Evolutionary conservation across 1,140 invertebrate genomes (phyloP), one percentile per base, ranked within the genome.

Genomic region (Hesperophylax magnus): DNA sequence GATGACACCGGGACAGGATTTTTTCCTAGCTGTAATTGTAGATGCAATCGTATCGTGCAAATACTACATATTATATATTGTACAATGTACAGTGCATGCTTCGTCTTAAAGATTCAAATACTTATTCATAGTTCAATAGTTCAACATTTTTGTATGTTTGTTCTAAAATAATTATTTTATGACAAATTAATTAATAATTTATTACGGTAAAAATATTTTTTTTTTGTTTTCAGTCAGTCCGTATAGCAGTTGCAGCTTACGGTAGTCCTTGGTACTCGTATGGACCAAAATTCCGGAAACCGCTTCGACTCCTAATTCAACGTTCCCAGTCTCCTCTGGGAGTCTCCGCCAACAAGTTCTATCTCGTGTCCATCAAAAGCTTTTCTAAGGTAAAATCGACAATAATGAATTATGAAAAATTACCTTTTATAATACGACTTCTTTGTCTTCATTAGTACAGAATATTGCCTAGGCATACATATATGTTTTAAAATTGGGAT

Each of bases 211-310:
- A 17, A 17, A 3, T 18, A 3, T 54, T 5, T 20, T 1, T 11
- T 20, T 24, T 47, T 18, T 72, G n/a, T 3, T 52, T 72, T 75
- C 27, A 75, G 72, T 58, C 72, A 18, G 52, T 34, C 5, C 72
- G 72, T 14, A 75, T 75, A 22, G 72, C 53, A 24, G 72, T 27
- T 11, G 72, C 72, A 15, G 72, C 72, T 11, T 75, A 75, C n/a
- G 54, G 27, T 31, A 58, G 22, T 14, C 54, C 72, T 0, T 75
- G 72, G 72, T 58, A 75, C 15, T 27, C 14, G 5, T 75, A 75
- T 31, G 72, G 72, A 31, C 52, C 52, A 15, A 75, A 18, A 34
- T 60, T 24, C n/a, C 8, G 72, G 24, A 75, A 75, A 58, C 58
- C 72, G 5, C 24, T 75, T 31, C 15, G 72, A 27, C 31, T 75